These are phyloP conservation scores for Apaloderma vittatum DNA, from an alignment of 2,113 vertebrate genomes.

Conservation along the genomic window DNA sequence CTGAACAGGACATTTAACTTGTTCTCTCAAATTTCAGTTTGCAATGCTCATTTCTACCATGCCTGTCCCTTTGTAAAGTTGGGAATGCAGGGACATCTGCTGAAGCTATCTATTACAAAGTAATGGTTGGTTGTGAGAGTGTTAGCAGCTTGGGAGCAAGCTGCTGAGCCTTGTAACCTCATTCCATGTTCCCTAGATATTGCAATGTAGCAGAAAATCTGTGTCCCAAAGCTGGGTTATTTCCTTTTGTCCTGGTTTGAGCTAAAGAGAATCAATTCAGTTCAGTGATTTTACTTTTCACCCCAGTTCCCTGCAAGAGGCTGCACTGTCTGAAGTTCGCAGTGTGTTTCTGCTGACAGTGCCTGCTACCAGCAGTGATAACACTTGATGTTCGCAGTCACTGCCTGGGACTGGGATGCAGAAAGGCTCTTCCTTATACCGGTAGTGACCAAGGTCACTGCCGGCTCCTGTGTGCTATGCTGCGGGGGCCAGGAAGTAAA, in stretches of 20 bases:
- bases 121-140: neutral
- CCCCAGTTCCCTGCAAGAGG: too few relatives aligned
- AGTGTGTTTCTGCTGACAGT: too few relatives aligned
- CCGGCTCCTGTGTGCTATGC: too few relatives aligned
- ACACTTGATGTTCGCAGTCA: too few relatives aligned
- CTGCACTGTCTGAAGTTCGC: too few relatives aligned
- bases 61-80: neutral
- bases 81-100: neutral
- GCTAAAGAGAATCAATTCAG: too few relatives aligned
- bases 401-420: too few relatives aligned
- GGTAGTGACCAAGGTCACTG: too few relatives aligned
- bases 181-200: neutral
- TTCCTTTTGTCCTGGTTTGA: neutral
- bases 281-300: too few relatives aligned
- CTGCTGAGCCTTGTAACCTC: neutral
- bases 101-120: neutral
- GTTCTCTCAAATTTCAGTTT: neutral
- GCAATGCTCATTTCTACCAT: neutral
- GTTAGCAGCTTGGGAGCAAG: neutral
- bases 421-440: too few relatives aligned
- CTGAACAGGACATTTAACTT: neutral
- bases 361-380: too few relatives aligned
- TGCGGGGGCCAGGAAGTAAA: too few relatives aligned
- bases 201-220: neutral
- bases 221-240: neutral